Base-by-base conservation (phyloP, 2,888 invertebrate genomes). In the Pseudococcus longispinus region DNA sequence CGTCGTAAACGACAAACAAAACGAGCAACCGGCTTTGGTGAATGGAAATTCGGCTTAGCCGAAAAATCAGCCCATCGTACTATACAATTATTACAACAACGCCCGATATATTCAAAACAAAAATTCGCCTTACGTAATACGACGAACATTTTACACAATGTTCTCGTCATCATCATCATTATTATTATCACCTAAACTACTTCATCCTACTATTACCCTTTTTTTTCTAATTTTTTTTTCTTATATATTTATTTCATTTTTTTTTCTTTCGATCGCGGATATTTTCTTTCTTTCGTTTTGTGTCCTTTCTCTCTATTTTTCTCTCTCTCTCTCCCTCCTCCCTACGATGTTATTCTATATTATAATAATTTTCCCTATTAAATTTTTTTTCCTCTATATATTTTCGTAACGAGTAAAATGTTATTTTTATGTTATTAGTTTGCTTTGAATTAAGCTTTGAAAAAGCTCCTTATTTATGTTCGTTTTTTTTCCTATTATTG, bases 21-120 rank as follows among this genome's bases (percentile, higher is more conserved):
- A 20, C 82, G 87, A 87, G 60, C 85, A 87, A 42, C 83, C 87
- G n/a, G 29, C 84, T 1, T 26, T 87, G 87, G 87, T 87, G 26
- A 87, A 87, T 32, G 87, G 87, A 84, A 83, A 55, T 55, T 83
- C 87, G 26, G 86, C 86, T 77, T 86, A 86, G 86, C 86, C 77
- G 86, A 37, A 51, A 55, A 26, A 77, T 32, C 29, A 77, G n/a
- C 74, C 23, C 44, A 26, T 44, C 32, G 44, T 74, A 65, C 46
- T 70, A 74, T 20, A 70, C 15, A n/a, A 70, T 32, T 37, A 37
- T 37, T 37, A 29, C 70, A 29, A 60, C 8, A 18, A 80, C 77
- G 77, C 77, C 77, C 77, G 32, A 80, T 42, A 20, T 80, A 80
- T 80, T 80, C 77, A 29, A 80, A 42, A 42, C 9, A 11, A 60